These are phyloP conservation scores for Acanthosoma haemorrhoidale DNA, from an alignment of 2,888 invertebrate genomes.

Conservation along the genomic window DNA sequence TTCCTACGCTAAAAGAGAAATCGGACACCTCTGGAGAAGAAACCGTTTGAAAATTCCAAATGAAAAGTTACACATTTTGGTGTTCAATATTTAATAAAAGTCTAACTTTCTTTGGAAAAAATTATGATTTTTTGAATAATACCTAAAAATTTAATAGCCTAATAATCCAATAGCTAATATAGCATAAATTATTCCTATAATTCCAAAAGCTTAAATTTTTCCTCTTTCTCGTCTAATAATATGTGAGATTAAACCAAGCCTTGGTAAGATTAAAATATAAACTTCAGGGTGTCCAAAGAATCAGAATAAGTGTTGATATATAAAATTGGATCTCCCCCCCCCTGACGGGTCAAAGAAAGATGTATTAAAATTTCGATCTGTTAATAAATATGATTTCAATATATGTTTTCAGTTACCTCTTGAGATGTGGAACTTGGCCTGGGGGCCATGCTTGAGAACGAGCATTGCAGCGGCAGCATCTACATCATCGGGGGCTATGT, in stretches of 20 bases:
- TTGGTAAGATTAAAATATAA: conserved; percentile 78
- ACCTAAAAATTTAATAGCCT: conserved; percentile 65
- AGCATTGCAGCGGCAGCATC: conserved; percentile 76
- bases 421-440: conserved; percentile 32
- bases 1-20: too few relatives aligned
- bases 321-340: conserved; percentile 73
- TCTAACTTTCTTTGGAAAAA: too few relatives aligned
- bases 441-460: conserved; percentile 77
- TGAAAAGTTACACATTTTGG: not conserved
- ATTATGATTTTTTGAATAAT: too few relatives aligned
- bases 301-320: conserved; percentile 81
- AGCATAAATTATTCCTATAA: conserved; percentile 74
- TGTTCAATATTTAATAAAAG: too few relatives aligned
- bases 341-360: conserved; percentile 75
- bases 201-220: conserved; percentile 68
- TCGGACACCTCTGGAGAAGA: too few relatives aligned
- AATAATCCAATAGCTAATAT: conserved; percentile 74
- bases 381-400: conserved; percentile 54
- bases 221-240: conserved; percentile 68
- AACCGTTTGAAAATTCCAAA: too few relatives aligned
- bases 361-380: conserved; percentile 74
- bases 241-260: conserved; percentile 76
- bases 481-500: conserved; percentile 61
- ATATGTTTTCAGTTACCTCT: not conserved
- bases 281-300: conserved; percentile 85